Evolutionary conservation across 2,797 vertebrate genomes (phyloP), one percentile per base, ranked within the genome.

Genomic region (Zalophus californianus): DNA sequence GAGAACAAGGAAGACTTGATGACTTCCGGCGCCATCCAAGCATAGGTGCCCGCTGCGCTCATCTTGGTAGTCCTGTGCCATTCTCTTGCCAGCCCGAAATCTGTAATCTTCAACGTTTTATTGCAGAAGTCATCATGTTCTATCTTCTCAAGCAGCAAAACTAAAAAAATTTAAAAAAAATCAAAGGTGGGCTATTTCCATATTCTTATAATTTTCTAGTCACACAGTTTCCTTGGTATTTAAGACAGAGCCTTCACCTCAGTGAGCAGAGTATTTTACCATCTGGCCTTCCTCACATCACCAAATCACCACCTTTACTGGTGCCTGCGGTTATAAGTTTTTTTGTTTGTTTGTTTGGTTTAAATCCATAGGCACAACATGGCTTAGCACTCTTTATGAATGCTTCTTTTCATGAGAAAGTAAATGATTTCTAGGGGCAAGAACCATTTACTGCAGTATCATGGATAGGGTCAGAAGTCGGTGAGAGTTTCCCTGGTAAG

Each of bases 21-120:
- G 98, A 99, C 99, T 98, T 99, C 99, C 0, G 99, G 99, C 52
- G 99, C 99, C 99, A 99, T 99, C 99, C 99, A 99, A 3, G 99
- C 99, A 0, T 99, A 99, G 9, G 99, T 99, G 80, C 99, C 99
- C 0, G 99, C 99, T 0, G 99, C 99, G 2, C 99, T 99, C 99
- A 99, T 99, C 98, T 99, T 99, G 79, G 99, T 99, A 52, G 99
- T 99, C 98, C 99, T 99, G 98, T 99, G 99, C 99, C 99, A 99
- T 97, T 99, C 99, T 97, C 99, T 98, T 7, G 99, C 99, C 91
- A 99, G 97, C 97, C 99, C 99, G 9, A 99, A 99, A 98, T 99
- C 99, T 18, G 99, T 99, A 98, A 99, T 99, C 99, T 99, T 99
- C 99, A 99, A 97, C 9, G 99, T 99, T 98, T 99, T 99, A 98